Evolutionary conservation across 2,888 invertebrate species (phyloP).

Genomic region (Sepiola atlantica): DNA sequence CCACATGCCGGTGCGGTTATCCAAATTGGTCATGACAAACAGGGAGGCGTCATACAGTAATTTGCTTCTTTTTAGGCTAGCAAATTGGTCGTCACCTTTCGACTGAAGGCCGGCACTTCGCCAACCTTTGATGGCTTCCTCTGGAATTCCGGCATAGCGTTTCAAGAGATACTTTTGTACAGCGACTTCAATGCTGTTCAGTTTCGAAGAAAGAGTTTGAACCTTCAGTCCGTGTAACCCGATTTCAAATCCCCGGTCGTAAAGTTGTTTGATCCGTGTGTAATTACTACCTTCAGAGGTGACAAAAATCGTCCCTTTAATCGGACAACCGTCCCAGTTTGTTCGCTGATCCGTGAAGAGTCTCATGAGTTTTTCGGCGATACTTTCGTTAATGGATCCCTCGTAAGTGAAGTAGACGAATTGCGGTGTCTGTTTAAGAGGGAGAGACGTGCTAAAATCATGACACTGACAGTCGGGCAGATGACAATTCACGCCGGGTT

Average conservation of each 20-base stretch:
- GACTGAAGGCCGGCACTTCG: constrained; percentile 56
- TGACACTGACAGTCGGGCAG: constrained; percentile 60
- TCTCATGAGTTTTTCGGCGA: constrained; percentile 55
- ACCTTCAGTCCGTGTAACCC: constrained; percentile 56
- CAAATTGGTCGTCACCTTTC: constrained; percentile 56
- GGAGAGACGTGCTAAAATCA: constrained; percentile 51
- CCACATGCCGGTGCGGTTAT: constrained; percentile 54
- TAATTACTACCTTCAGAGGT: constrained; percentile 57
- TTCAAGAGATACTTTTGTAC: constrained; percentile 52
- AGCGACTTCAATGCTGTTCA: constrained; percentile 51
- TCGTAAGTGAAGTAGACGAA: constrained; percentile 62
- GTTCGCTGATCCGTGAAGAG: constrained; percentile 54
- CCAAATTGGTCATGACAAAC: constrained; percentile 49
- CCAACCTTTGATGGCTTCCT: constrained; percentile 56
- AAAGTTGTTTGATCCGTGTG: constrained; percentile 43
- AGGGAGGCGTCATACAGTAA: constrained; percentile 60
- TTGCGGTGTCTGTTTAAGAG: constrained; percentile 55
- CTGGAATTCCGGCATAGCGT: constrained; percentile 50
- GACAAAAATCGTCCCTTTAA: constrained; percentile 59
- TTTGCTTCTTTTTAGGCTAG: constrained; percentile 53
- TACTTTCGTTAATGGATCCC: constrained; percentile 58
- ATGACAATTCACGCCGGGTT: constrained; percentile 57
- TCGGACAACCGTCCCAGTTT: constrained; percentile 61
- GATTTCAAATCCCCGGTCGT: constrained; percentile 57
- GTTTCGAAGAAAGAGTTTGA: constrained; percentile 49